Base-by-base conservation (phyloP, 2,888 invertebrate species). In the Camptogramma bilineatum region DNA sequence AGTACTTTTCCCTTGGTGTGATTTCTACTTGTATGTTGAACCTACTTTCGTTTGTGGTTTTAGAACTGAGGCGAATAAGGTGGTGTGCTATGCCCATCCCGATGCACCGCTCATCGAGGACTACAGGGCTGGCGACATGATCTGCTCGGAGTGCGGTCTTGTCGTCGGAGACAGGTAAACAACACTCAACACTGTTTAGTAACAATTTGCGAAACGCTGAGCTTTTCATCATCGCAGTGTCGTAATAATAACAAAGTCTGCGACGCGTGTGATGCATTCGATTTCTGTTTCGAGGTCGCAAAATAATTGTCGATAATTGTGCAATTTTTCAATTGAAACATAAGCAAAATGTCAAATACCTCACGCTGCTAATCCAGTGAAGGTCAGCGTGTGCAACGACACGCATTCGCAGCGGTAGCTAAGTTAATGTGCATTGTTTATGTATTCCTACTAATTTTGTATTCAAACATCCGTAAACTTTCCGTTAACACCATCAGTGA, bases 121-220 rank as follows among this genome's bases (percentile, higher is more conserved):
- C 89, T 99, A 99, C 88, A 95, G 99, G 81, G 99, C 99, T 70
- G 99, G 99, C 39, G 99, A 99, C 93, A 97, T 99, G 95, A 98
- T 99, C 80, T 99, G 99, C 87, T 98, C 99, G 28, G 98, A 99
- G 93, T 99, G 99, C 94, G 99, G 99, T n/a, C 94, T 99, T 64
- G 99, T 99, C 54, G 99, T 99, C 21, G 99, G 99, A 13, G 99
- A 99, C 93, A 96, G 98, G 98, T 97, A 93, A 85, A 39, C 34
- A 85, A 39, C 34, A 13, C 34, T 39, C 2, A 2, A 69, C 68
- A 70, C 71, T 73, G 77, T 82, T 80, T 78, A 72, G 77, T 76
- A 83, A 83, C 74, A 72, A 84, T 64, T 82, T 84, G 73, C 82
- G 82, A 86, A 85, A 83, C 72, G 53, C 71, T 60, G 68, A 78